Percentiles rank a stretch among this genome's conserved stretches.
phyloP scores from a whole-genome alignment of 2,113 vertebrate genomes.

The Cygnus atratus region DNA sequence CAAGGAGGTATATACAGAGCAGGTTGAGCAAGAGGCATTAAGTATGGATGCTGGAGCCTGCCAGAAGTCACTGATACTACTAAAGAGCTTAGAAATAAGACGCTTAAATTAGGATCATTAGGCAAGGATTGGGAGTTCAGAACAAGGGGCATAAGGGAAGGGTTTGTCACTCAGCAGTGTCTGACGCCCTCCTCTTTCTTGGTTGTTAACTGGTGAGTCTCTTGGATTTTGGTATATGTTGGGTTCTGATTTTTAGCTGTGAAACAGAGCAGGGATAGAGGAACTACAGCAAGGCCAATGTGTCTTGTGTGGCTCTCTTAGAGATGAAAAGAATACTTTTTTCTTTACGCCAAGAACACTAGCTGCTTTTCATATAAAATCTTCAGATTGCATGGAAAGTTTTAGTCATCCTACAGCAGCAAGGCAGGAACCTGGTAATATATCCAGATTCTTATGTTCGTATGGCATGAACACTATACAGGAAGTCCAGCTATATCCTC shows the following conservation, averaged over 20 bases:
- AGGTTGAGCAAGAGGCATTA: neutral
- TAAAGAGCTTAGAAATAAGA: neutral
- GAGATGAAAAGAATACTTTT: neutral
- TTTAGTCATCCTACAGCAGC: neutral
- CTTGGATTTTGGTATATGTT: neutral
- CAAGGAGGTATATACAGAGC: neutral
- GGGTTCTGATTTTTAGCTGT: neutral
- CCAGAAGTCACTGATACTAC: neutral
- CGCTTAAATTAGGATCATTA: neutral
- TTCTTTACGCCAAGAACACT: neutral
- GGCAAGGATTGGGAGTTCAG: neutral
- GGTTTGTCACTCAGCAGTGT: neutral
- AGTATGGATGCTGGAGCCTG: neutral
- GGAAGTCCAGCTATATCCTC: neutral
- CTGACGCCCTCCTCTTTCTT: neutral
- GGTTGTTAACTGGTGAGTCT: neutral
- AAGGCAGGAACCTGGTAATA: neutral
- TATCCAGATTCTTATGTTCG: neutral
- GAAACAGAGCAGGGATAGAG: neutral
- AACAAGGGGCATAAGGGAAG: neutral
- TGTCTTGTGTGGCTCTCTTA: neutral
- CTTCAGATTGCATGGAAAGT: neutral
- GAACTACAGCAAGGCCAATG: neutral
- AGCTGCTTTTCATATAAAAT: neutral
- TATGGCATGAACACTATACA: neutral